Evolutionary conservation across 1,140 invertebrate genomes (phyloP), one percentile per base, ranked within the genome.

Genomic region (Trachelipus rathkii): DNA sequence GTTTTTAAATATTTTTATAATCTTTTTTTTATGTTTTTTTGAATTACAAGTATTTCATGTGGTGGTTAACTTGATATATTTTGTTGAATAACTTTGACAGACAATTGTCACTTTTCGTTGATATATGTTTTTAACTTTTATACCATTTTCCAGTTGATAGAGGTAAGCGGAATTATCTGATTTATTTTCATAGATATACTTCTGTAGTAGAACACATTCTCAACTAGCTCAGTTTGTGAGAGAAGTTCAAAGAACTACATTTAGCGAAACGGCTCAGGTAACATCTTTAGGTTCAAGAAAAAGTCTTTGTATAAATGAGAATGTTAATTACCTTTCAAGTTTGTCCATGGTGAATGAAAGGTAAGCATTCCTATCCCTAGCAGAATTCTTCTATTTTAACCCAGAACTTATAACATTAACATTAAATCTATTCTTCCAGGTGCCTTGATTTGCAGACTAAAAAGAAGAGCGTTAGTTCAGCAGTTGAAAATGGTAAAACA

Each of bases 131-230:
- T 33, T 33, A 33, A 33, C 33, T 33, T n/a, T 33, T 6, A 33
- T 33, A 33, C 33, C 33, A 33, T 33, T 33, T 33, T 33, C 33
- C 33, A 33, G 33, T 33, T 76, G 75, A 71, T 67, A 78, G 66
- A 33, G 53, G 15, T 24, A 33, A 15, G 3, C 19, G 15, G 13
- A 24, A 43, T 68, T 23, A 33, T 33, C 5, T n/a, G 45, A 46
- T 44, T 69, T 72, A 5, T 19, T 72, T 10, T 44, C 44, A 33
- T 86, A 97, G 90, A 92, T 98, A 78, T 95, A 92, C 83, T 97
- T 94, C 86, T 95, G 95, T 82, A 97, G 95, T 79, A 88, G 97
- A 84, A 99, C 97, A 45, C 96, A 99, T 87, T 98, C 96, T 10
- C 97, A 99, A 84, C 85, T 99, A 33, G 89, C 92, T 4, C 97